phyloP scores from a whole-genome alignment of 2,888 invertebrate species.

The Vesta saturnalis region DNA sequence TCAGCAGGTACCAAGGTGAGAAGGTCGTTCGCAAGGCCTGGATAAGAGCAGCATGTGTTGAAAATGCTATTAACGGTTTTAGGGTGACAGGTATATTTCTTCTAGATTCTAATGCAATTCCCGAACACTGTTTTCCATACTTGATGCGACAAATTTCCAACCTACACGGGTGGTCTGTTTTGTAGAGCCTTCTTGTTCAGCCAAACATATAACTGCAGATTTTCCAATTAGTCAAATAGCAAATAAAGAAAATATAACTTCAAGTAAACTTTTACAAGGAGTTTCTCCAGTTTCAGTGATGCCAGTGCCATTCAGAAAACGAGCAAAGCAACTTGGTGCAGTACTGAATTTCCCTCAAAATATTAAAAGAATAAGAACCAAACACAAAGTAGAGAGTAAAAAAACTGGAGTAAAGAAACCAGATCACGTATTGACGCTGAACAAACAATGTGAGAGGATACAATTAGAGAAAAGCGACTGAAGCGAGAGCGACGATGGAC shows the following conservation, averaged over 20 bases:
- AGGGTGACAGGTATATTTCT: constrained; percentile 27
- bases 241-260: not conserved
- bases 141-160: not conserved
- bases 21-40: constrained; percentile 30
- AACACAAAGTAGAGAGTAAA: not conserved
- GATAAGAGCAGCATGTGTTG: constrained; percentile 30
- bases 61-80: constrained; percentile 31
- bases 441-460: not conserved
- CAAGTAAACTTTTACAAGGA: constrained; percentile 4
- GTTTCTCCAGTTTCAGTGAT: not conserved
- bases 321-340: too few relatives aligned
- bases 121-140: constrained; percentile 21
- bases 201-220: too few relatives aligned
- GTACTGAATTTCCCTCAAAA: constrained; percentile 13
- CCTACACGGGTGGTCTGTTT: not conserved
- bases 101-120: constrained; percentile 32
- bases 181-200: not conserved
- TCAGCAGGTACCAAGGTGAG: constrained; percentile 25
- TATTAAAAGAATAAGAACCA: not conserved
- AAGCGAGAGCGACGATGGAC: not conserved
- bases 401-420: not conserved
- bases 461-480: not conserved
- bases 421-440: not conserved
- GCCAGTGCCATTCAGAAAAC: too few relatives aligned
- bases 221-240: not conserved